Evolutionary conservation across 2,888 invertebrate species (phyloP).

Genomic region (Scaptomyza polygonia): DNA sequence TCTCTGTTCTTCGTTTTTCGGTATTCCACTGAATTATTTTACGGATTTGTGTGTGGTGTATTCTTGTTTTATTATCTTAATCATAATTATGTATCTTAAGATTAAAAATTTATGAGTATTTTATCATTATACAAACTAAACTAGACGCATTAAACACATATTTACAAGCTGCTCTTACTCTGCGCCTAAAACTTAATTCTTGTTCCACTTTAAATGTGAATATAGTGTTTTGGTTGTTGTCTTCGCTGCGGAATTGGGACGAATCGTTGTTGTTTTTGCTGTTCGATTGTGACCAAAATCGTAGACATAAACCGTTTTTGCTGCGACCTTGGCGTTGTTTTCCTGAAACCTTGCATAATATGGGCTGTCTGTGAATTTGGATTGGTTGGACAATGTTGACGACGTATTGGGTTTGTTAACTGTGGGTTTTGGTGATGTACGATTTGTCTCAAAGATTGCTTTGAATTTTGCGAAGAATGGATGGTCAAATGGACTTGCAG

Average conservation of each 20-base stretch:
- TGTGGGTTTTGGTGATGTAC: neutral
- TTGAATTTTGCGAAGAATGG: conserved; percentile 67
- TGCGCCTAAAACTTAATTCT: conserved; percentile 15
- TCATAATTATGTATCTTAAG: conserved; percentile 59
- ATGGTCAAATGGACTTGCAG: conserved; percentile 51
- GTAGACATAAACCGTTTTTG: conserved; percentile 59
- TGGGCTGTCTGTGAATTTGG: conserved; percentile 48
- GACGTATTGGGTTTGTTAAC: conserved; percentile 22
- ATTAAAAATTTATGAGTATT: conserved; percentile 68
- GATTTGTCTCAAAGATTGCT: conserved; percentile 34
- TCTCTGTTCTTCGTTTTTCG: conserved; percentile 2
- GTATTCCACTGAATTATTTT: conserved; percentile 50
- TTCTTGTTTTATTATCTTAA: conserved; percentile 62
- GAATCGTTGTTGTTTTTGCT: conserved; percentile 23
- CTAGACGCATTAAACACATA: conserved; percentile 45
- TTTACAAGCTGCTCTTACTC: conserved; percentile 44
- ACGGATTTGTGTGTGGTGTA: conserved; percentile 41
- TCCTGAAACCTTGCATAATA: conserved; percentile 66
- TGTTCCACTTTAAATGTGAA: conserved; percentile 17
- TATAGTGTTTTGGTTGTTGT: neutral
- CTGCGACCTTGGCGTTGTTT: conserved; percentile 49
- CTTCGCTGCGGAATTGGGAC: conserved; percentile 24
- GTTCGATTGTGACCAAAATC: conserved; percentile 49
- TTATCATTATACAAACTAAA: conserved; percentile 48
- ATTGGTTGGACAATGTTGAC: conserved; percentile 15